Conservation (phyloP, 2,113 vertebrate genomes). For the Plecotus auritus region DNA sequence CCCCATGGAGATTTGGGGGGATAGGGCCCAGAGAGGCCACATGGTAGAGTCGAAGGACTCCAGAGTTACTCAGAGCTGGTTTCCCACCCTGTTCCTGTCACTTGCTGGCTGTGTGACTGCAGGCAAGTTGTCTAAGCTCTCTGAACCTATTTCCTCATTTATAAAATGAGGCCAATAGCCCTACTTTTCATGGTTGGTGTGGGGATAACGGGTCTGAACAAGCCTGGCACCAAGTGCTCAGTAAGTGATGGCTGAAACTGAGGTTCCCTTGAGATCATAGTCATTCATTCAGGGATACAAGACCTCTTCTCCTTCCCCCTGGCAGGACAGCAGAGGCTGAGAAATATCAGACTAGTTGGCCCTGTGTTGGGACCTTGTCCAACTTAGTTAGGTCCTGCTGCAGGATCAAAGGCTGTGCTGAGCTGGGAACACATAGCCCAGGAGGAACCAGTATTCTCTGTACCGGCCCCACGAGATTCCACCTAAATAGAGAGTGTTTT, state of each 20-base stretch:
- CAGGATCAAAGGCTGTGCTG: not conserved
- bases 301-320: not conserved
- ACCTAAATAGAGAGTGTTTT: not conserved
- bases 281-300: not conserved
- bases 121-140: not conserved
- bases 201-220: not conserved
- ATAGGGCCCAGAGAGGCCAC: not conserved
- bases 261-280: not conserved
- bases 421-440: not conserved
- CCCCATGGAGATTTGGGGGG: not conserved
- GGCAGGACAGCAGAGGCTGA: not conserved
- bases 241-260: not conserved
- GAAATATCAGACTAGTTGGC: not conserved
- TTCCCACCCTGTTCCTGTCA: not conserved
- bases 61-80: not conserved
- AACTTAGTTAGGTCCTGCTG: not conserved
- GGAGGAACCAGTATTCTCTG: not conserved
- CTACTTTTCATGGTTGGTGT: not conserved
- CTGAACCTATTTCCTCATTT: not conserved
- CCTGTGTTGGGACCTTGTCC: not conserved
- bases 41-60: not conserved
- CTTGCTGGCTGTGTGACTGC: not conserved
- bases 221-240: not conserved
- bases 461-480: not conserved
- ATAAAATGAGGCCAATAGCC: not conserved